Evolutionary conservation across 2,888 invertebrate species (phyloP).

Genomic region (Polyommatus icarus): DNA sequence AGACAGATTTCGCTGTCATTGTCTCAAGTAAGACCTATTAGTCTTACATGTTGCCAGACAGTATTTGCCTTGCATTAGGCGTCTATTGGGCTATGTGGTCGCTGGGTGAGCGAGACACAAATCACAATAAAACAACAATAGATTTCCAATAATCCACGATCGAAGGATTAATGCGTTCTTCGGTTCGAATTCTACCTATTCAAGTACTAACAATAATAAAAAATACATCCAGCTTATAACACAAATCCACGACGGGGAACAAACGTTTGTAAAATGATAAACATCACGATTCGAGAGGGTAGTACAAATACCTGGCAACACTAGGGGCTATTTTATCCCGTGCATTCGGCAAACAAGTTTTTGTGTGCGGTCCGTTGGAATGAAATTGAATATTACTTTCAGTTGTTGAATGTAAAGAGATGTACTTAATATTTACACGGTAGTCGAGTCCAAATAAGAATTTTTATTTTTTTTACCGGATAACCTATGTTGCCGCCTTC

Average conservation of each 20-base stretch:
- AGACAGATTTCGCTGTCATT: no score
- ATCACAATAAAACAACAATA: no score
- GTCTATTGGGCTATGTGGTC: no score
- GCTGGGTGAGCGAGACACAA: no score
- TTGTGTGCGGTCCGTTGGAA: background rate
- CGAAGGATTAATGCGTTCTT: no score
- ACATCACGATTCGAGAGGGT: background rate
- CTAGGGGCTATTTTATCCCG: background rate
- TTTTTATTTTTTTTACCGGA: background rate
- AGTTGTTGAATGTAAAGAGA: background rate
- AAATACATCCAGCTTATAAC: background rate
- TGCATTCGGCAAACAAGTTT: background rate
- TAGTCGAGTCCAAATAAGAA: background rate
- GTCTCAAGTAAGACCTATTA: no score
- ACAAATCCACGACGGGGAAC: background rate
- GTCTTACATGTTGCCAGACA: no score
- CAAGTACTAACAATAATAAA: background rate
- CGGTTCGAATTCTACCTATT: no score
- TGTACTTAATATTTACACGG: background rate
- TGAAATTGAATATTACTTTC: background rate
- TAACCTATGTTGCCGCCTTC: no score
- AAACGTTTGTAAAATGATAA: background rate
- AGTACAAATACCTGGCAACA: background rate
- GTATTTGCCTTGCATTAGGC: no score
- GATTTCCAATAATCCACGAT: no score